These are phyloP conservation scores for Rafetus swinhoei DNA, from an alignment of 2,113 vertebrate genomes.

Conservation along the genomic window DNA sequence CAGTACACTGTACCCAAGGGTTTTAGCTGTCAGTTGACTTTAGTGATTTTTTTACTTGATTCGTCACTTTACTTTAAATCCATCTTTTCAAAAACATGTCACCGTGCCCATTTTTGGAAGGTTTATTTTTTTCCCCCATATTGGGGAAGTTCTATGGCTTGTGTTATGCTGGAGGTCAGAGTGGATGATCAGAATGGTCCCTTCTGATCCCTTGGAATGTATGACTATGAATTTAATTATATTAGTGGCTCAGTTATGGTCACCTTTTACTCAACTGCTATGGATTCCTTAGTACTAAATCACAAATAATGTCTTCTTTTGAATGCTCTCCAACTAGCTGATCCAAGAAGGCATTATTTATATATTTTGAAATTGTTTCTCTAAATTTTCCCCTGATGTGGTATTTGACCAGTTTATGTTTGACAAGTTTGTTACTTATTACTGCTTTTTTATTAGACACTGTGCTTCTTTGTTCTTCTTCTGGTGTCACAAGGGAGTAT, in stretches of 20 bases:
- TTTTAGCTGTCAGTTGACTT: not conserved
- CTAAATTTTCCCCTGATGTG: not conserved
- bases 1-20: not conserved
- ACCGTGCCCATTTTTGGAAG: not conserved
- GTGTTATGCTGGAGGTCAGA: not conserved
- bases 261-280: slow-evolving; percentile 2
- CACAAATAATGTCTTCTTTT: not conserved
- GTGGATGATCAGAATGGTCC: not conserved
- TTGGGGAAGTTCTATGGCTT: not conserved
- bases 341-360: not conserved
- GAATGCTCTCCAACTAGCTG: not conserved
- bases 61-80: not conserved
- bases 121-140: not conserved
- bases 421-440: not conserved
- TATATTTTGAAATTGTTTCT: not conserved
- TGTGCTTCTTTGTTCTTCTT: not conserved
- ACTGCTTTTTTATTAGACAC: not conserved
- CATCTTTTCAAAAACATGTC: not conserved
- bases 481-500: not conserved
- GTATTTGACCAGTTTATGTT: not conserved
- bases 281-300: not conserved
- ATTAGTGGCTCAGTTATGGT: not conserved
- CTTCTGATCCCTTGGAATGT: not conserved
- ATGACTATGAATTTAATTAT: not conserved
- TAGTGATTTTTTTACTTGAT: not conserved